Conservation (phyloP, 2,797 vertebrate genomes). For the Carcharodon carcharias region DNA sequence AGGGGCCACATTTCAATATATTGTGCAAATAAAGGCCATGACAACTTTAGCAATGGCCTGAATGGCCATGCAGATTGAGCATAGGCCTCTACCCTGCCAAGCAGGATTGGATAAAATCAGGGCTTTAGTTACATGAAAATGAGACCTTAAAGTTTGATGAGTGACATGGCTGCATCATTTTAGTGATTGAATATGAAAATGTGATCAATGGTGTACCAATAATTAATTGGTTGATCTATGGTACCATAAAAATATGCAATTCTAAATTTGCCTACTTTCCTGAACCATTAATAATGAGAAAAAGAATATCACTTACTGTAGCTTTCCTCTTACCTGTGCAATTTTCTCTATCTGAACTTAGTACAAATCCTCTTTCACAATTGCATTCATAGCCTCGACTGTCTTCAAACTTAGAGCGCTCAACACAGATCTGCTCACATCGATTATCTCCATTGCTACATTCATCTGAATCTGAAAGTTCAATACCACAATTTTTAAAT, state of each 20-base stretch:
- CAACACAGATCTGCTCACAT: constrained; percentile 14
- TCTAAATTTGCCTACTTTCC: neutral
- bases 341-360: neutral
- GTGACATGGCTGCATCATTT: neutral
- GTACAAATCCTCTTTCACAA: neutral
- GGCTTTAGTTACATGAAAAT: neutral
- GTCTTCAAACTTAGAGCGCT: neutral
- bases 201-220: neutral
- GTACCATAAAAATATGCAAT: neutral
- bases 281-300: neutral
- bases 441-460: neutral
- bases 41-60: neutral
- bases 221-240: neutral
- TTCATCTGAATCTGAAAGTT: constrained; percentile 22
- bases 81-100: neutral
- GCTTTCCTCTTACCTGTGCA: constrained; percentile 1
- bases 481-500: neutral
- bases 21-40: neutral
- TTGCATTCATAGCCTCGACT: constrained; percentile 25
- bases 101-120: neutral
- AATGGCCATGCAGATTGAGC: neutral
- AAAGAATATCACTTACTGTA: neutral
- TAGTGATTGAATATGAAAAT: neutral
- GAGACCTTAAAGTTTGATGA: neutral
- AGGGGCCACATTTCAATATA: neutral